Percentiles rank a stretch among this genome's conserved stretches.
phyloP scores from a whole-genome alignment of 2,797 vertebrate genomes.

The Characodon lateralis region DNA sequence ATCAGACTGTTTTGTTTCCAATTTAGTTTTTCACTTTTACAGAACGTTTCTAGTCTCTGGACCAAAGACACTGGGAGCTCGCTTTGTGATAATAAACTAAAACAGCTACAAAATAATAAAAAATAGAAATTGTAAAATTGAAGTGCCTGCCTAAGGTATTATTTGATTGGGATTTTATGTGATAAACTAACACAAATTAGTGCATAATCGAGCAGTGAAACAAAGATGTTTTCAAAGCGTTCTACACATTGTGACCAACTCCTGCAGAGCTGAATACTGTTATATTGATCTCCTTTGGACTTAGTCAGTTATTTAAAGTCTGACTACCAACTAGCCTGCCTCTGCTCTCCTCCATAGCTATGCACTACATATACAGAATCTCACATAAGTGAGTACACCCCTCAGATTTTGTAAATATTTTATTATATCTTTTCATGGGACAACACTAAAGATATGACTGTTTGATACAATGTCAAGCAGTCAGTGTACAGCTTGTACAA shows the following conservation, averaged over 20 bases:
- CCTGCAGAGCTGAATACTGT: background rate
- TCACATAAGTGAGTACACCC: too few species aligned
- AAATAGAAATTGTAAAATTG: background rate
- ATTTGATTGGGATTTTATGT: background rate
- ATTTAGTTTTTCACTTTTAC: background rate
- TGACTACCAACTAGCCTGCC: background rate
- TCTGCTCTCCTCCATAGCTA: background rate
- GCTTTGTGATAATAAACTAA: background rate
- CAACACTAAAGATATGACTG: too few species aligned
- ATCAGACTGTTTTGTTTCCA: background rate
- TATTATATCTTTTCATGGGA: too few species aligned
- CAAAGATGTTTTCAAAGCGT: background rate
- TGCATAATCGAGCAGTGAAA: background rate
- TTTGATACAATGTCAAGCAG: too few species aligned
- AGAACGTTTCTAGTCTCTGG: background rate
- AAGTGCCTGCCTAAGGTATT: background rate
- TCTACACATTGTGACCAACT: background rate
- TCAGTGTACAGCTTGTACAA: too few species aligned
- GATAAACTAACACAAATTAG: background rate
- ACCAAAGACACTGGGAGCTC: background rate
- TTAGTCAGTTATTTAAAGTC: background rate
- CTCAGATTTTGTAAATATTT: too few species aligned
- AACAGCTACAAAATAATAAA: background rate
- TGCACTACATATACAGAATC: background rate
- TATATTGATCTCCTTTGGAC: background rate